Conservation (phyloP, 1,140 invertebrate genomes). For the Nixonia krombeini region DNA sequence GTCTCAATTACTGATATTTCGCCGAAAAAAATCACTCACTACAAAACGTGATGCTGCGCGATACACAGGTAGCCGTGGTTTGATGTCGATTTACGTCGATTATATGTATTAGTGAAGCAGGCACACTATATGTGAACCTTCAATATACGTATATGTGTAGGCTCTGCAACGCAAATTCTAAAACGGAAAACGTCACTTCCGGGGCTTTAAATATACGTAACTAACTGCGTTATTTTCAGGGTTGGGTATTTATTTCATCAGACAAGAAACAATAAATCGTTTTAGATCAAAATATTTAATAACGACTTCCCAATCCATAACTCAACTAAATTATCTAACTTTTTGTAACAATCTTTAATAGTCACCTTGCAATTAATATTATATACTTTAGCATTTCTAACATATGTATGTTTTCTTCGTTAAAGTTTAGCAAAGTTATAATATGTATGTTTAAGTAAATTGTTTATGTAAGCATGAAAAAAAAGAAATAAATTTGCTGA, state of each 20-base stretch:
- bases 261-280: neutral
- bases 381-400: no score
- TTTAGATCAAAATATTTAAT: no score
- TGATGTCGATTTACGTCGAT: conserved; percentile 19
- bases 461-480: no score
- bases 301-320: no score
- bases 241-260: neutral
- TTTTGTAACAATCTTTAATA: no score
- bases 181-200: neutral
- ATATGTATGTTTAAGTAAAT: no score
- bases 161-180: neutral
- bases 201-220: neutral
- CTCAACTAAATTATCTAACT: no score
- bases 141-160: neutral
- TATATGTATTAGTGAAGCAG: conserved; percentile 4
- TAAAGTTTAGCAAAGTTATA: no score
- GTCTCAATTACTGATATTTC: neutral
- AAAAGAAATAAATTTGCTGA: no score
- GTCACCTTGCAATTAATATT: no score
- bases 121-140: conserved; percentile 8
- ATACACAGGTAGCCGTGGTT: conserved; percentile 25
- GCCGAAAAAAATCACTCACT: conserved; percentile 6
- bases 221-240: neutral
- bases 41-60: conserved; percentile 16
- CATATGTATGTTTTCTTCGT: no score